These are phyloP conservation scores for Rhinolophus ferrumequinum DNA, from an alignment of 2,113 vertebrate genomes.

Conservation along the genomic window DNA sequence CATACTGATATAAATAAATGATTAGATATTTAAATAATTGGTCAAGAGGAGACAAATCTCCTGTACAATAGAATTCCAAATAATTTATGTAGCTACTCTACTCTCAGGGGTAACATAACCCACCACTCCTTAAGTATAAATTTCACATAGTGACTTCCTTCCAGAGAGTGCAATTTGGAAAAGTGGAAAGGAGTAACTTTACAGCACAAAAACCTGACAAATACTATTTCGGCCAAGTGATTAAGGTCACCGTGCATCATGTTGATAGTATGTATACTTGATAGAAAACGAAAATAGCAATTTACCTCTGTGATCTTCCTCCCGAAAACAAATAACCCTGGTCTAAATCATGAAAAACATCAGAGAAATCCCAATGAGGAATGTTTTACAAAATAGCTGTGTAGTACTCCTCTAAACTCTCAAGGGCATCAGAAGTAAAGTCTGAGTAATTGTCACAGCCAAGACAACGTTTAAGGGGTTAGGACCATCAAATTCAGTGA, in stretches of 20 bases:
- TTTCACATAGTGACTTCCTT: neutral
- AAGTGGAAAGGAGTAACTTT: neutral
- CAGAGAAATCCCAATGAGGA: neutral
- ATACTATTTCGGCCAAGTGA: neutral
- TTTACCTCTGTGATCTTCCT: neutral
- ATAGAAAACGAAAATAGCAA: neutral
- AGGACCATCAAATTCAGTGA: neutral
- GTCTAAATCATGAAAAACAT: neutral
- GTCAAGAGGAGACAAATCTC: neutral
- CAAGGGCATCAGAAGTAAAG: neutral
- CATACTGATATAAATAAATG: neutral
- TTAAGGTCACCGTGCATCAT: neutral
- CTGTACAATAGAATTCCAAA: neutral
- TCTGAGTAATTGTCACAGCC: neutral
- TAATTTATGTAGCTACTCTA: neutral
- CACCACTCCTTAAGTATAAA: neutral
- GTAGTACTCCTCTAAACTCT: neutral
- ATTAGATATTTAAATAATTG: neutral
- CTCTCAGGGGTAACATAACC: neutral
- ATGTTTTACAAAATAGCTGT: neutral
- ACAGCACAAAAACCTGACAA: neutral
- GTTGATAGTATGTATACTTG: neutral
- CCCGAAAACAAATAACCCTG: neutral
- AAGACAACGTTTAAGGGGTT: neutral
- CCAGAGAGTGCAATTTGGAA: neutral